Base-by-base conservation (phyloP, 2,888 invertebrate genomes). In the Spodoptera picta region DNA sequence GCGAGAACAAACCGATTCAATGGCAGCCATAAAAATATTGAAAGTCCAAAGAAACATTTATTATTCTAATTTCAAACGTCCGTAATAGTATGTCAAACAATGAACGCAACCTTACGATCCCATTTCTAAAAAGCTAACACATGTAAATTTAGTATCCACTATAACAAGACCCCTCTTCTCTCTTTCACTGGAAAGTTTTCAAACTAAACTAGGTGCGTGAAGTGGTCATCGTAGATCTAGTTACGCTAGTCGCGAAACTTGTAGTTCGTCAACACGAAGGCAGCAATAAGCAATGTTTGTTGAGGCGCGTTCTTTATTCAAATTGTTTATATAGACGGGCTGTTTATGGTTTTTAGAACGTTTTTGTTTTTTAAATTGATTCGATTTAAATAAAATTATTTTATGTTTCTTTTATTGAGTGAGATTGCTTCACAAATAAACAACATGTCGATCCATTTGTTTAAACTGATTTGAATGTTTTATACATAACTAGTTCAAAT, bases 101-200 rank as follows among this genome's bases (percentile, higher is more conserved):
- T 85, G 61, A 82, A 79, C 73, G 65, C 74, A 82, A 77, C 81
- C 82, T 83, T 82, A 82, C 80, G 87, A 89, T 90, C 86, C 85
- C 87, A 83, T 90, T 90, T 87, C 88, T 88, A 87, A 90, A 88
- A 88, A 87, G 86, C 84, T 86, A 83, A 90, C 90, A 90, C 83
- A 82, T 89, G 85, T 89, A 83, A 83, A 85, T 74, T 80, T 78
- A 60, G 72, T 67, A 61, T 61, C 87, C 86, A 85, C 36, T 73
- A 11, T 79, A 58, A 10, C 1, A 9, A 69, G 87, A 84, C 27
- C 86, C 73, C 31, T 67, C 53, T 56, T 60, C 61, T 77, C 71
- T 69, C 80, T 80, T 77, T 78, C 71, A 74, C 64, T 63, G 54
- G 65, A 59, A 66, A 60, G 64, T 77, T 69, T 66, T 46, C 27